Evolutionary conservation across 2,888 invertebrate genomes (phyloP), one percentile per base, ranked within the genome.

Genomic region (Schizotus pectinicornis): DNA sequence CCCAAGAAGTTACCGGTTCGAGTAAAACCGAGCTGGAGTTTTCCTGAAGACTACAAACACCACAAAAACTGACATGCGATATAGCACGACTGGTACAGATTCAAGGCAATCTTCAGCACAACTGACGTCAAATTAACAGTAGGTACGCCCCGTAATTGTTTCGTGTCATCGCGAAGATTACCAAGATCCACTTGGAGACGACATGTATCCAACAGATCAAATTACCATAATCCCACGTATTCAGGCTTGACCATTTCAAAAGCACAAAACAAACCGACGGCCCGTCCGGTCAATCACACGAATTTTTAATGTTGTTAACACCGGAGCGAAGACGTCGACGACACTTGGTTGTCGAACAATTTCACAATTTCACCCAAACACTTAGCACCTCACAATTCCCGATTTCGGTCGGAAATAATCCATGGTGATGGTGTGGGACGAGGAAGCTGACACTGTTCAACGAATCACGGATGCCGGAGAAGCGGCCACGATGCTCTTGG

Each of bases 151-250:
- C 37, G 31, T 49, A 13, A 39, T 31, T 49, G 9, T 14, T 7
- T 9, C 32, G 13, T 14, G 13, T 1, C 32, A 54, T 39, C 37
- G 43, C 50, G 39, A 54, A 56, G 55, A 64, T 62, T 61, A 62
- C 56, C 50, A 59, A 37, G 63, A 61, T 62, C 61, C 57, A 56
- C 54, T 65, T 62, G 50, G 63, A 55, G 61, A 59, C 59, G 39
- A 51, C 35, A 56, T n/a, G n/a, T n/a, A 56, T 50, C 58, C 36
- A 61, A 61, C 58, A 59, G 61, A 43, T 36, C 45, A 53, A 63
- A 67, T 70, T 70, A 70, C 70, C 70, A 70, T 68, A 64, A 66
- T 66, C 57, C 54, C 49, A 62, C 43, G 38, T 53, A 47, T 56
- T 58, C 42, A 42, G 51, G 30, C 31, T 43, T 30, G 7, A 8